phyloP scores from a whole-genome alignment of 2,113 vertebrate species.

The Acinonyx jubatus region DNA sequence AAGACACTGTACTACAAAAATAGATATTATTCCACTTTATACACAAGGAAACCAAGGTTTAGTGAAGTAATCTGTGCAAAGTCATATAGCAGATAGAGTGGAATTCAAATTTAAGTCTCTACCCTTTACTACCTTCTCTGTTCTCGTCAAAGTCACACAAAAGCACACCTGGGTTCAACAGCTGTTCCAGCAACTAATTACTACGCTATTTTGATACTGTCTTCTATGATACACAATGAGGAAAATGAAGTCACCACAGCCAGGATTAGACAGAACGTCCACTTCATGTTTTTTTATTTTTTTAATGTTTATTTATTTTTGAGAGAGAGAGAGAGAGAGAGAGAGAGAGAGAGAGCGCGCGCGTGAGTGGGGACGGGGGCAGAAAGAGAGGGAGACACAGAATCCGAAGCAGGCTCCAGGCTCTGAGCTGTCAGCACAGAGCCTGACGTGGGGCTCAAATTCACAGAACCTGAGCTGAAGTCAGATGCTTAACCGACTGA shows the following conservation, averaged over 20 bases:
- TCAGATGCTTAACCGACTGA: too few relatives aligned
- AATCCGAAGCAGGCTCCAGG: too few relatives aligned
- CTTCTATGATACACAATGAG: background rate
- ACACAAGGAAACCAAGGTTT: background rate
- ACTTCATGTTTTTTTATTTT: too few relatives aligned
- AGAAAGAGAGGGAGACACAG: too few relatives aligned
- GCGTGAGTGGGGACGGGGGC: too few relatives aligned
- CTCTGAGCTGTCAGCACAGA: too few relatives aligned
- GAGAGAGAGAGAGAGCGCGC: too few relatives aligned
- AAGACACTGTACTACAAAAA: background rate
- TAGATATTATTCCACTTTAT: background rate
- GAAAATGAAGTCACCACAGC: slow-evolving; percentile 64
- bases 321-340: too few relatives aligned
- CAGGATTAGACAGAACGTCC: background rate
- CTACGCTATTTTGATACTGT: slow-evolving; percentile 69
- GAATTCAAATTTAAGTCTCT: background rate
- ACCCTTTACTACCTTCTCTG: background rate
- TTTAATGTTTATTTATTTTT: too few relatives aligned
- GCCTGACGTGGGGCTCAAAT: too few relatives aligned
- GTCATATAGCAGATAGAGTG: background rate
- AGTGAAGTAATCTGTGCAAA: background rate
- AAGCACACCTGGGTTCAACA: slow-evolving; percentile 36
- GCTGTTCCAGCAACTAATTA: slow-evolving; percentile 59
- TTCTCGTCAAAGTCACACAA: slow-evolving; percentile 8
- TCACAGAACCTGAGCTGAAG: too few relatives aligned